phyloP scores from a whole-genome alignment of 2,113 vertebrate genomes.

The Ailurus styani region DNA sequence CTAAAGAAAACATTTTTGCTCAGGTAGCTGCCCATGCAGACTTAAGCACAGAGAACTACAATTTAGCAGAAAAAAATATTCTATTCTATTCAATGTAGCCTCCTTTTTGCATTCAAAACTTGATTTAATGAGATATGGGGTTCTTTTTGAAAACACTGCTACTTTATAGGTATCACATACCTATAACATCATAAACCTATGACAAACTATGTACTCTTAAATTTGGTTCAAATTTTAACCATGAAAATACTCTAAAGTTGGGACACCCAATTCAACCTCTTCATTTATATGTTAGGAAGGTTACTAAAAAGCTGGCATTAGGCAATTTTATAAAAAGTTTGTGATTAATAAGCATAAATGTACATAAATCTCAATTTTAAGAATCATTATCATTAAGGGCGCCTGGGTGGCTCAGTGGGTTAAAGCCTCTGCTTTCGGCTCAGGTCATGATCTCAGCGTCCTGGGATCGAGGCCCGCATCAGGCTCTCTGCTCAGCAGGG shows the following conservation, averaged over 20 bases:
- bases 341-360: neutral
- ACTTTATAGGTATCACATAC: neutral
- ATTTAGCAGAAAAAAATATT: neutral
- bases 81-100: neutral
- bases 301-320: neutral
- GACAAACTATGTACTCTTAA: neutral
- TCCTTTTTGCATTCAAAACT: neutral
- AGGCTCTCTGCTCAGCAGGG: too few relatives aligned
- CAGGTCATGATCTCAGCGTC: too few relatives aligned
- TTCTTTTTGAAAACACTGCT: neutral
- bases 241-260: constrained; percentile 6
- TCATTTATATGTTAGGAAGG: neutral
- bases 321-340: neutral
- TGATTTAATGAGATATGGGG: neutral
- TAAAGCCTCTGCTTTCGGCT: too few relatives aligned
- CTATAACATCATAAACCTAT: neutral
- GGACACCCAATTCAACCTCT: neutral
- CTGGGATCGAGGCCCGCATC: too few relatives aligned
- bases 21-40: neutral
- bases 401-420: too few relatives aligned
- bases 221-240: neutral
- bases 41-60: neutral
- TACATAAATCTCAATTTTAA: neutral
- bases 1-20: neutral
- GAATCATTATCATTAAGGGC: neutral